Conservation (phyloP, 2,888 invertebrate genomes). For the Drosophila acutilabella region DNA sequence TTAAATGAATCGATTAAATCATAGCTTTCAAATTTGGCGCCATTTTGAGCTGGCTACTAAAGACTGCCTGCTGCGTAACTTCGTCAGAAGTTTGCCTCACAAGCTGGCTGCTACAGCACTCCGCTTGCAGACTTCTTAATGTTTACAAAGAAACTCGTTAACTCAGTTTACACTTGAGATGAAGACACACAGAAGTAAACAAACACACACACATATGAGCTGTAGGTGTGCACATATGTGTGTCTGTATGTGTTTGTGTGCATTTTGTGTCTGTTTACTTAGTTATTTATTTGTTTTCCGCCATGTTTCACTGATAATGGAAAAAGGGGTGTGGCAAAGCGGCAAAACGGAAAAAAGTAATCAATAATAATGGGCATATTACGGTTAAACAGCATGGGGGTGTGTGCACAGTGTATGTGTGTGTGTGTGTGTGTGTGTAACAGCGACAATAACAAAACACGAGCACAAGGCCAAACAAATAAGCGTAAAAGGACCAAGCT, state of each 20-base stretch:
- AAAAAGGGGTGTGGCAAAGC: conserved; percentile 35
- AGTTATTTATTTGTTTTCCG: background rate
- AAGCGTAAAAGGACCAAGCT: conserved; percentile 55
- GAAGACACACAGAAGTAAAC: too few relatives aligned
- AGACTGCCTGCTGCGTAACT: conserved; percentile 6
- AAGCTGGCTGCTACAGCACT: conserved; percentile 27
- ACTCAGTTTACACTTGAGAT: too few relatives aligned
- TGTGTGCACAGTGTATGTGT: conserved; percentile 16
- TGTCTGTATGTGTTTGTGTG: background rate
- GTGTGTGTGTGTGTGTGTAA: conserved; percentile 23
- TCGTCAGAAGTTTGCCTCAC: background rate
- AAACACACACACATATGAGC: background rate
- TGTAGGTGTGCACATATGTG: too few relatives aligned
- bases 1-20: too few relatives aligned
- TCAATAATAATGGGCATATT: conserved; percentile 39
- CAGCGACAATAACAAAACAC: conserved; percentile 54
- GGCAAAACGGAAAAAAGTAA: conserved; percentile 27
- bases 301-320: conserved; percentile 23
- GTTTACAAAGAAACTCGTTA: background rate
- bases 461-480: conserved; percentile 71
- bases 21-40: too few relatives aligned
- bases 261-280: background rate
- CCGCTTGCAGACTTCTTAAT: background rate
- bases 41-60: background rate
- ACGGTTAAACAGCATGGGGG: conserved; percentile 29